These are phyloP conservation scores for Syrmaticus mikado DNA, from an alignment of 2,113 vertebrate genomes.

Conservation along the genomic window DNA sequence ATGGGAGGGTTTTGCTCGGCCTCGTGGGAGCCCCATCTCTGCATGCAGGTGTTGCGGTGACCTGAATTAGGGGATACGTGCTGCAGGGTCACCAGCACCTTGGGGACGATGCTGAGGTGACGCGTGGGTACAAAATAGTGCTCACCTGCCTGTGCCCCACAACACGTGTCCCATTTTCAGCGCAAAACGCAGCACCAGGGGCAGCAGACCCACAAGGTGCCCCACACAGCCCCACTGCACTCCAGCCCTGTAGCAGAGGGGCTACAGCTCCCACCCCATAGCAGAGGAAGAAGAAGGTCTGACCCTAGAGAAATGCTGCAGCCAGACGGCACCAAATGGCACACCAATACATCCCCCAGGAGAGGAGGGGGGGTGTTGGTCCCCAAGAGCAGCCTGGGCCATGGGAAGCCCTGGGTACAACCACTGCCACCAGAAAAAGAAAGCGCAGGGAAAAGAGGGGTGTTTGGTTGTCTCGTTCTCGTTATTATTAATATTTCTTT, in stretches of 20 bases:
- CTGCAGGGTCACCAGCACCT: neutral
- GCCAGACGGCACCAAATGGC: neutral
- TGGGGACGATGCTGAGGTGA: neutral
- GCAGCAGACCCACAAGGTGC: neutral
- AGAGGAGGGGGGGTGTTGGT: neutral
- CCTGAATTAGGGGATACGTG: rapidly evolving
- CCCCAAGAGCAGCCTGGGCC: neutral
- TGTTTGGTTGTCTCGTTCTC: constrained; percentile 56
- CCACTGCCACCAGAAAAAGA: constrained; percentile 8
- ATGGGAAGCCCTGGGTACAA: neutral
- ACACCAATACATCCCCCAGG: neutral
- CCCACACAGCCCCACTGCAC: neutral
- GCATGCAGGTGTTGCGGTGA: neutral
- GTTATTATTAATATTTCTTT: constrained; percentile 43
- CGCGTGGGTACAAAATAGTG: rapidly evolving
- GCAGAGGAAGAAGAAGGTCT: neutral
- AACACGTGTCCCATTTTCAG: rapidly evolving
- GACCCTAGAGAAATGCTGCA: neutral
- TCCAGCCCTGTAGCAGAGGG: neutral
- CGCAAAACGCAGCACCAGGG: neutral
- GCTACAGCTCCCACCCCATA: neutral
- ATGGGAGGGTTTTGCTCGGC: neutral
- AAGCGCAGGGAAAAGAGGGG: constrained; percentile 58
- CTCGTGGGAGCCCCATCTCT: neutral
- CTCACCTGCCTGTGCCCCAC: neutral